Percentiles rank a stretch among this genome's conserved stretches.
Conservation (phyloP, 2,113 vertebrate species). For the Antechinus flavipes region DNA sequence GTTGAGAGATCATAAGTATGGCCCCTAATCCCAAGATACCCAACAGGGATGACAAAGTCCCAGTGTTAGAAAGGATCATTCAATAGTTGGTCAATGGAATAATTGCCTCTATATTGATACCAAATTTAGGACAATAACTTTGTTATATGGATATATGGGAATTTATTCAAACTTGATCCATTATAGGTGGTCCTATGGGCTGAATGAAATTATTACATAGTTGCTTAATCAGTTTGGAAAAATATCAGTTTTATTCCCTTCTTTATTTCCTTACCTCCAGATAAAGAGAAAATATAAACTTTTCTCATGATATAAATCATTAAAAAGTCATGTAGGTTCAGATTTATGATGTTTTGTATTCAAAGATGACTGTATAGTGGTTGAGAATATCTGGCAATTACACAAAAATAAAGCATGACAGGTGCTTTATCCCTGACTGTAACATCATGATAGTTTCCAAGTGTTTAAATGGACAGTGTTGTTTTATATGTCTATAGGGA, state of each 20-base stretch:
- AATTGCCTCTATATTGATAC: conserved; percentile 94
- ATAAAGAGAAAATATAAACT: conserved; percentile 95
- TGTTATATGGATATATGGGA: conserved; percentile 93
- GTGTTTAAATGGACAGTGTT: conserved; percentile 97
- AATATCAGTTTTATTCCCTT: conserved; percentile 90
- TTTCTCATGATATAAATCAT: conserved; percentile 93
- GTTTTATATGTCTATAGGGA: conserved; percentile 94
- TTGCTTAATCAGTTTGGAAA: conserved; percentile 97
- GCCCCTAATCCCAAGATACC: conserved; percentile 90
- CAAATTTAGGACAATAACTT: conserved; percentile 93
- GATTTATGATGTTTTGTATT: conserved; percentile 97
- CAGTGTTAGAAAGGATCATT: conserved; percentile 95
- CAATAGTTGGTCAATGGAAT: conserved; percentile 96
- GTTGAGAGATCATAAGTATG: conserved; percentile 91
- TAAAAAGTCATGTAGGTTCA: conserved; percentile 95
- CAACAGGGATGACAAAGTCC: conserved; percentile 93
- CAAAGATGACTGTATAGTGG: conserved; percentile 95
- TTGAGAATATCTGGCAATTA: conserved; percentile 93
- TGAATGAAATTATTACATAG: conserved; percentile 97
- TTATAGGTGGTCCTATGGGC: conserved; percentile 95
- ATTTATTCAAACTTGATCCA: conserved; percentile 98
- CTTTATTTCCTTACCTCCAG: conserved; percentile 89
- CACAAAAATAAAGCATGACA: conserved; percentile 97
- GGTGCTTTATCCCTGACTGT: conserved; percentile 97
- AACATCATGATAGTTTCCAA: conserved; percentile 98